Conservation (phyloP, 2,888 invertebrate genomes). For the Himalopsyche japonica region DNA sequence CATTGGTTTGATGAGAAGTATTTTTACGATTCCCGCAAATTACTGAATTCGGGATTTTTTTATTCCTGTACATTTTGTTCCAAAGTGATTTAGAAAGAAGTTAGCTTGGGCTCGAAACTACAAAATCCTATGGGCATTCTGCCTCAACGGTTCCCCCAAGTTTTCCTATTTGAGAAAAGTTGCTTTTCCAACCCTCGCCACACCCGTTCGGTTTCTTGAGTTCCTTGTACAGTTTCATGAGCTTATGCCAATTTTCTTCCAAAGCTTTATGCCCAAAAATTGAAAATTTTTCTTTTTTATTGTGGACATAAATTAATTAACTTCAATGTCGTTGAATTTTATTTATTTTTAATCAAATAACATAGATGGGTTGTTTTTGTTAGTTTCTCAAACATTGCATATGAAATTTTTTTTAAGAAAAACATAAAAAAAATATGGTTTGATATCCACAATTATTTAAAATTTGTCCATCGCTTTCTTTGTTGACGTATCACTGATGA, state of each 20-base stretch:
- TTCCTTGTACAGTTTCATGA: not conserved
- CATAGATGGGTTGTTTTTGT: no score
- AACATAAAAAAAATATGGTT: no score
- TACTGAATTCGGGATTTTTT: not conserved
- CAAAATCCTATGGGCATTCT: conserved; percentile 30
- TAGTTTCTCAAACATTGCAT: no score
- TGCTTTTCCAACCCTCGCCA: conserved; percentile 1
- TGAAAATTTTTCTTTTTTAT: not conserved
- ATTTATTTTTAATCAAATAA: no score
- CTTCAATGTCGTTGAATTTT: no score
- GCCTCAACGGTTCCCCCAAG: conserved; percentile 17
- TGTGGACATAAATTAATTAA: no score
- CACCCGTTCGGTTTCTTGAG: not conserved
- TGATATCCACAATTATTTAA: no score
- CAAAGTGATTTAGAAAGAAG: conserved; percentile 29
- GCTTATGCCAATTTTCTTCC: not conserved
- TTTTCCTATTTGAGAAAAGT: conserved; percentile 24
- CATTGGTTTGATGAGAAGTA: not conserved
- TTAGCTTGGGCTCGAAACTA: conserved; percentile 14
- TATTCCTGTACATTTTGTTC: conserved; percentile 16
- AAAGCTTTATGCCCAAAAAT: not conserved
- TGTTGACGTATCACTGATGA: no score
- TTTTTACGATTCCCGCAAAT: not conserved
- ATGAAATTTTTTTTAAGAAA: no score
- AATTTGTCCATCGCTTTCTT: no score